Conservation (phyloP, 1,140 invertebrate species). For the Leptopilina clavipes region DNA sequence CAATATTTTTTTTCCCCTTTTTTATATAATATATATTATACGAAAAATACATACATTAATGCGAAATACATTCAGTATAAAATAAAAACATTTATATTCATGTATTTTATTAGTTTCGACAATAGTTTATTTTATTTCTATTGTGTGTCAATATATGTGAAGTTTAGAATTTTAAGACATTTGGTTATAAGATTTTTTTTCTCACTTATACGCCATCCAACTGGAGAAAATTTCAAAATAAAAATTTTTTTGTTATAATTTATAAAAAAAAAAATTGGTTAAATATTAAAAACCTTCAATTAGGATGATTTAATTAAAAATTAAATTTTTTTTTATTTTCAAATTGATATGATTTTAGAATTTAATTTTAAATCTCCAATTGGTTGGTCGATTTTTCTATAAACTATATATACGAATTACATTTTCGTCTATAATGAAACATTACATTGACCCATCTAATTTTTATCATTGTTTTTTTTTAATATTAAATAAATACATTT, state of each 20-base stretch:
- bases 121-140: slow-evolving; percentile 25
- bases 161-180: slow-evolving; percentile 6
- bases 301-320: not conserved
- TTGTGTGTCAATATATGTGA: not conserved
- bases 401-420: not conserved
- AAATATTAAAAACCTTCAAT: too few relatives aligned
- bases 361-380: not conserved
- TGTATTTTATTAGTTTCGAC: slow-evolving; percentile 37
- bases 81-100: slow-evolving; percentile 63
- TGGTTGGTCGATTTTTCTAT: not conserved
- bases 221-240: too few relatives aligned
- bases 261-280: too few relatives aligned
- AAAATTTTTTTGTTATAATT: too few relatives aligned
- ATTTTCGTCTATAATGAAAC: slow-evolving; percentile 27
- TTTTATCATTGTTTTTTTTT: slow-evolving; percentile 10
- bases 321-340: not conserved
- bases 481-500: not conserved
- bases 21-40: too few relatives aligned
- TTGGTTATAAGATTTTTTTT: not conserved
- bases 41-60: slow-evolving; percentile 64
- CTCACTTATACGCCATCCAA: not conserved
- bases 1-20: slow-evolving; percentile 1
- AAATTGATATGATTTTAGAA: not conserved
- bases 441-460: slow-evolving; percentile 11
- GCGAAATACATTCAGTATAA: slow-evolving; percentile 64